phyloP scores from a whole-genome alignment of 2,113 vertebrate species.

The Hippopotamus amphibius region DNA sequence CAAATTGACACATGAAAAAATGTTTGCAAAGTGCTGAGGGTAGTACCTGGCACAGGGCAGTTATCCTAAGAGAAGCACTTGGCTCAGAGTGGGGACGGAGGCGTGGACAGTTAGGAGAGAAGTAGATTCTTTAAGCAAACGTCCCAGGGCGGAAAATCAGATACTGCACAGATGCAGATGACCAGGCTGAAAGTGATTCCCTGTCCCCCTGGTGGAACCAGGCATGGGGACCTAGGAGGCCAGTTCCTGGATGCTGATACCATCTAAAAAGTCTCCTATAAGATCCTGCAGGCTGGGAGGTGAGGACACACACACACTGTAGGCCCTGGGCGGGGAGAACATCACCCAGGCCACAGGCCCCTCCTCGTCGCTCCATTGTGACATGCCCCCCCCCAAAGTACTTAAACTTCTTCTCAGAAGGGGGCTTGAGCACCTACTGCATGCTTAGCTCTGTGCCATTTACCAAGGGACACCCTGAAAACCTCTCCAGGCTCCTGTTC shows the following conservation, averaged over 20 bases:
- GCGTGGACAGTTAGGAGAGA: rapidly evolving
- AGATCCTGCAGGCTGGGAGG: background rate
- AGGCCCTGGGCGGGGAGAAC: background rate
- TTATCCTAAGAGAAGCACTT: background rate
- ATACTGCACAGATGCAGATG: background rate
- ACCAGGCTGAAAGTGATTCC: too few species aligned
- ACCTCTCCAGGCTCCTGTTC: background rate
- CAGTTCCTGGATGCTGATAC: too few species aligned
- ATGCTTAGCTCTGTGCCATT: background rate
- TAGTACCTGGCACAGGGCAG: rapidly evolving
- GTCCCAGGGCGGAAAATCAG: rapidly evolving
- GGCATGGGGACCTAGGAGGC: background rate
- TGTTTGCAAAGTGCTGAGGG: background rate
- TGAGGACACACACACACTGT: background rate
- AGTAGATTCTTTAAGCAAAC: too few species aligned
- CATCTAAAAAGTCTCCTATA: background rate
- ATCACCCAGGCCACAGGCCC: rapidly evolving
- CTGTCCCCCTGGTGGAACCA: background rate
- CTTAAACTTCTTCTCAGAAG: background rate
- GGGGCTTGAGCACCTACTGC: background rate
- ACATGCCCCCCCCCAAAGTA: rapidly evolving
- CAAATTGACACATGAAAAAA: background rate
- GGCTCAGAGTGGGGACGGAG: rapidly evolving
- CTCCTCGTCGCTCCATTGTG: rapidly evolving
- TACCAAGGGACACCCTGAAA: too few species aligned